These are phyloP conservation scores for Rhinolophus sinicus DNA, from an alignment of 2,113 vertebrate genomes.

Conservation along the genomic window DNA sequence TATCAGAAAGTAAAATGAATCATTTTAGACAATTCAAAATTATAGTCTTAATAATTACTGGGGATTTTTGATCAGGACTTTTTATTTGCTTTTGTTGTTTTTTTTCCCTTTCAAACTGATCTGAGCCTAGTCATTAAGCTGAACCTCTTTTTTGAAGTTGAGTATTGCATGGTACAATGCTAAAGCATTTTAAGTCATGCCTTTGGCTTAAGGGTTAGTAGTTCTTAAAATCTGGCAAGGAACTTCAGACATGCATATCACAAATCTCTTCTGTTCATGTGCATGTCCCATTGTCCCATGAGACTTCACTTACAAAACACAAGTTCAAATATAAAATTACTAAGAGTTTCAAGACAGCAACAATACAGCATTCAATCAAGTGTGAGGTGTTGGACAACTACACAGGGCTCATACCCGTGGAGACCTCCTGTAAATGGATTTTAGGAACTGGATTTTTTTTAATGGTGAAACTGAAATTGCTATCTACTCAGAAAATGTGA, in stretches of 20 bases:
- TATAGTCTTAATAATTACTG: neutral
- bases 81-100: neutral
- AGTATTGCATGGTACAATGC: neutral
- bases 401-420: neutral
- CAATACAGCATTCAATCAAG: neutral
- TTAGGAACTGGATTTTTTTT: neutral
- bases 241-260: neutral
- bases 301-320: neutral
- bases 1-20: neutral
- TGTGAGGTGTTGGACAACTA: neutral
- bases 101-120: neutral
- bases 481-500: neutral
- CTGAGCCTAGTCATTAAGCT: neutral
- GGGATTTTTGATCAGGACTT: neutral
- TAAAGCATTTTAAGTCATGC: neutral
- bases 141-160: neutral
- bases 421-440: neutral
- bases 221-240: neutral
- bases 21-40: neutral
- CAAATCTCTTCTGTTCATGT: neutral
- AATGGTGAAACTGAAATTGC: neutral
- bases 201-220: neutral
- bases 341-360: neutral
- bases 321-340: neutral
- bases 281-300: fast-evolving